These are phyloP conservation scores for Protaetia brevitarsis DNA, from an alignment of 1,140 invertebrate species.

Conservation along the genomic window DNA sequence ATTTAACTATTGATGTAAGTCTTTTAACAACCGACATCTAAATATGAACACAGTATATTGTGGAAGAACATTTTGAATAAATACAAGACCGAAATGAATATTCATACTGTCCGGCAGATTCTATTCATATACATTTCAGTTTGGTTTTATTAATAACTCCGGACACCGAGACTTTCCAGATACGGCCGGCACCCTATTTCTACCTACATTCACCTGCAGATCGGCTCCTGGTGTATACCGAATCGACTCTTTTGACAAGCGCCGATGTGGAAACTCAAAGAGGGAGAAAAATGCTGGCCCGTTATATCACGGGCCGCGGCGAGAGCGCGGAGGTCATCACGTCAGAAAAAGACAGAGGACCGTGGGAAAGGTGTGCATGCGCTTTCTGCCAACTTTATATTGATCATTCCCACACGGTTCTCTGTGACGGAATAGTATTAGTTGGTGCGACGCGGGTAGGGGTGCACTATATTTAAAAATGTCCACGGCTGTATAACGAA, in stretches of 20 bases:
- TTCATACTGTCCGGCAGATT: slow-evolving; percentile 1
- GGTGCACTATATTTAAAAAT: slow-evolving; percentile 8
- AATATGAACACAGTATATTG: too few relatives aligned
- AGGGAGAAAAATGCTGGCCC: slow-evolving; percentile 7
- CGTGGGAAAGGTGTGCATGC: neutral
- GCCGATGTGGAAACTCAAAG: slow-evolving; percentile 21
- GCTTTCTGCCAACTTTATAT: slow-evolving; percentile 8
- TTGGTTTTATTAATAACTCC: slow-evolving; percentile 7
- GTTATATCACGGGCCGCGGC: neutral
- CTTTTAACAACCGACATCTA: too few relatives aligned
- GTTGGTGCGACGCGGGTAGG: too few relatives aligned
- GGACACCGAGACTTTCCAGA: neutral
- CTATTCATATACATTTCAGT: neutral
- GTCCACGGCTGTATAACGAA: too few relatives aligned
- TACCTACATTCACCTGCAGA: slow-evolving; percentile 6
- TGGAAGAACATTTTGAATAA: too few relatives aligned
- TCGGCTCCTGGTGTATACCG: neutral
- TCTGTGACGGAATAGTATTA: too few relatives aligned
- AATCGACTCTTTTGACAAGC: slow-evolving; percentile 18
- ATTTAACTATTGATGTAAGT: too few relatives aligned
- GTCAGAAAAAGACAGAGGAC: slow-evolving; percentile 2
- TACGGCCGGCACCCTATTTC: too few relatives aligned
- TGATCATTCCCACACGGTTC: slow-evolving; percentile 10
- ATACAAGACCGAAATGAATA: neutral
- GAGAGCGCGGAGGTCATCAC: neutral